Evolutionary conservation across 1,140 invertebrate genomes (phyloP), one percentile per base, ranked within the genome.

Genomic region (Drosophila santomea): DNA sequence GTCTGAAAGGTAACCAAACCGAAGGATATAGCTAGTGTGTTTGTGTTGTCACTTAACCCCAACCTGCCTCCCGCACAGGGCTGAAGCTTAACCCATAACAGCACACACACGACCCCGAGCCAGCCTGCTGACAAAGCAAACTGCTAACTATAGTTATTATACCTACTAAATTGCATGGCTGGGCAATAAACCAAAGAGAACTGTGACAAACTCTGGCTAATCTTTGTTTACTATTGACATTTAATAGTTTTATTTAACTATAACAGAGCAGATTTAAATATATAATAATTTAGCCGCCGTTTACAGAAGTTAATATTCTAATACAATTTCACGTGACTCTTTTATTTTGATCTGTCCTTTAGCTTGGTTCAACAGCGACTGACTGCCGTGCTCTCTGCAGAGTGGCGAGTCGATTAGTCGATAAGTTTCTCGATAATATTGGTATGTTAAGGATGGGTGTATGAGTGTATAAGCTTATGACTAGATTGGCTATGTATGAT

Each of bases 1-100:
- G 91, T 75, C 63, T 92, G 51, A 92, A 92, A 92, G 91, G 91
- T 92, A 92, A 90, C 72, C 64, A 59, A 38, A 36, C 47, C 47
- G 10, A 64, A 11, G 25, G 14, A 12, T 12, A 12, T n/a, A 47
- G n/a, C n/a, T 25, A 47, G 61, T 67, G 72, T 58, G 61, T 75
- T 44, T 75, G 52, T 76, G 64, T 75, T 75, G 73, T 75, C 74
- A 75, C 54, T 66, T 75, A 75, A 75, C 73, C 73, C 62, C 4
- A 48, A 69, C 51, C 51, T 41, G 69, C 45, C 50, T 25, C 54
- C 38, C 45, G 50, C 48, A 66, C 35, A 35, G 57, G 50, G 57
- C 44, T 44, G 51, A 14, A 72, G 64, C 64, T 50, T 58, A 69
- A 50, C 54, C 56, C 54, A 41, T 78, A 67, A 63, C 54, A 80